These are phyloP conservation scores for Fregetta grallaria DNA, from an alignment of 2,113 vertebrate species.

Conservation along the genomic window DNA sequence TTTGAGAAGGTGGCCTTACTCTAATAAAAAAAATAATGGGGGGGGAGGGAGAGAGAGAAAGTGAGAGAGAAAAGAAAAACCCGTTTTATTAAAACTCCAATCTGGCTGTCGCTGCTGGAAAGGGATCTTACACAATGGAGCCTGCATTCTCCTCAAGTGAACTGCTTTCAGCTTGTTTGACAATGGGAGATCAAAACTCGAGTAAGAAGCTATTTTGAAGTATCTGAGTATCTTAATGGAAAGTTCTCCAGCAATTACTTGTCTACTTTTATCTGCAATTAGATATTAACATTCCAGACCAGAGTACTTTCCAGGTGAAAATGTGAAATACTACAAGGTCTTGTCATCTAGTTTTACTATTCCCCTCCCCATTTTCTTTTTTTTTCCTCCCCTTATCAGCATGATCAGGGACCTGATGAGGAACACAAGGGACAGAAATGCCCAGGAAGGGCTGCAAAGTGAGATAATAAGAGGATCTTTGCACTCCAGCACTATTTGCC, in stretches of 20 bases:
- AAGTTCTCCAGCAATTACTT: slow-evolving; percentile 54
- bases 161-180: slow-evolving; percentile 12
- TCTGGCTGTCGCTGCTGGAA: neutral
- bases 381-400: neutral
- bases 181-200: slow-evolving; percentile 34
- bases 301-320: slow-evolving; percentile 8
- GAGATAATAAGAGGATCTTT: neutral
- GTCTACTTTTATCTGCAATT: slow-evolving; percentile 59
- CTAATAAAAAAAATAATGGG: neutral
- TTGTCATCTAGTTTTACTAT: neutral
- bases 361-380: neutral
- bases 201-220: neutral
- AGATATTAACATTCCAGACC: slow-evolving; percentile 46
- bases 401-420: slow-evolving; percentile 39
- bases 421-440: slow-evolving; percentile 12
- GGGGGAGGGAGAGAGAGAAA: neutral
- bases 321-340: slow-evolving; percentile 25
- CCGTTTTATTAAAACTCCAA: neutral
- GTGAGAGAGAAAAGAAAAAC: neutral
- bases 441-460: neutral
- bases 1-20: neutral
- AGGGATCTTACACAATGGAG: neutral
- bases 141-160: neutral
- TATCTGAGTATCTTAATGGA: slow-evolving; percentile 70
- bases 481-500: neutral